These are phyloP conservation scores for Trachelus stipa DNA, from an alignment of 2,888 invertebrate species.

Conservation along the genomic window DNA sequence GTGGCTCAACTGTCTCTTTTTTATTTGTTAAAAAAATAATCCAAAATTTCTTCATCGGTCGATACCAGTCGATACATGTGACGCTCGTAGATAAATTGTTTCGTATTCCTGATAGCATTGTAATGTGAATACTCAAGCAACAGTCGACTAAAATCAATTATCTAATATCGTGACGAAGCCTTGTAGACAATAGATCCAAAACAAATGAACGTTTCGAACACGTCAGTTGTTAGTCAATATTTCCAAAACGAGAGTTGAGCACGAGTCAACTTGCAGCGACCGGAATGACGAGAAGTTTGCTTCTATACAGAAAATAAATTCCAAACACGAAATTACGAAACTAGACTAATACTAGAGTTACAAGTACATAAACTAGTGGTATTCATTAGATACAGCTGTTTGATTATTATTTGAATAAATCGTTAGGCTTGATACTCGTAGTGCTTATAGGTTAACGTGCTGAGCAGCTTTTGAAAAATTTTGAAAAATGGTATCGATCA, in stretches of 20 bases:
- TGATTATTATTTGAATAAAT: not conserved
- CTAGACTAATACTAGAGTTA: not conserved
- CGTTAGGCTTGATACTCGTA: not conserved
- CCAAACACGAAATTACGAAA: not conserved
- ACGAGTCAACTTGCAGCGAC: not conserved
- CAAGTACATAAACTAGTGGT: not conserved
- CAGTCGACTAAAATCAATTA: constrained; percentile 18
- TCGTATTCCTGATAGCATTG: not conserved
- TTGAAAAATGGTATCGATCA: not conserved
- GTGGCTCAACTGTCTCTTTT: not conserved
- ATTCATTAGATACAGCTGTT: not conserved
- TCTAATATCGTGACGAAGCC: constrained; percentile 11
- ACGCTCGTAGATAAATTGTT: not conserved
- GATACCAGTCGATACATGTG: not conserved
- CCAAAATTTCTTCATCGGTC: not conserved
- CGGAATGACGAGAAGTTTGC: not conserved
- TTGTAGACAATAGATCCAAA: constrained; percentile 19
- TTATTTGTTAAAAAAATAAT: not conserved
- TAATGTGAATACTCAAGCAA: constrained; percentile 6
- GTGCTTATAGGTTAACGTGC: not conserved
- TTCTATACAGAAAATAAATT: not conserved
- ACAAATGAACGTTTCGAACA: constrained; percentile 20
- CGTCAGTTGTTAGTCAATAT: constrained; percentile 12
- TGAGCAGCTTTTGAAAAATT: too few species aligned
- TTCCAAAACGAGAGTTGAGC: not conserved